Percentiles rank a stretch among this genome's conserved stretches.
Conservation (phyloP, 1,140 invertebrate species). For the Gonatopus flavifemur region DNA sequence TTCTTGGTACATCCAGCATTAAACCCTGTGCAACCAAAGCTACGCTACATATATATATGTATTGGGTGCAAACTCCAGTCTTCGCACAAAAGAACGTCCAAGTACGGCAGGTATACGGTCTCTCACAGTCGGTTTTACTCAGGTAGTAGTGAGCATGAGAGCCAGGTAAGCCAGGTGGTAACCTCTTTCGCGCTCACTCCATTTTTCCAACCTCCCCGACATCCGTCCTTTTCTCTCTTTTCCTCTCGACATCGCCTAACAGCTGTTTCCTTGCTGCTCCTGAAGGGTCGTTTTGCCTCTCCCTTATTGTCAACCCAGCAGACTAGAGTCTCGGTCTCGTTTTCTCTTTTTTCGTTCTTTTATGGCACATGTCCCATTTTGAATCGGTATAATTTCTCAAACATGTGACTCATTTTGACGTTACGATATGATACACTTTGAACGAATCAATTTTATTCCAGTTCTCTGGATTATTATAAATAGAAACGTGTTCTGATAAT, state of each 20-base stretch:
- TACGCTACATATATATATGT: too few species aligned
- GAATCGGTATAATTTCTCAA: slow-evolving; percentile 38
- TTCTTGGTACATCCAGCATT: not conserved
- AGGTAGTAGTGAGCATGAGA: slow-evolving; percentile 47
- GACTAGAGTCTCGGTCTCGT: slow-evolving; percentile 9
- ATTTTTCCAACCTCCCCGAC: slow-evolving; percentile 16
- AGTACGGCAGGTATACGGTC: slow-evolving; percentile 38
- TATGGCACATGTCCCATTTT: slow-evolving; percentile 42
- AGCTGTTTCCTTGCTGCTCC: slow-evolving; percentile 53
- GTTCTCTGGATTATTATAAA: too few species aligned
- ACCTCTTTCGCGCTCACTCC: slow-evolving; percentile 42
- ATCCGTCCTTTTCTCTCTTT: slow-evolving; percentile 24
- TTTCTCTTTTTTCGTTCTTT: slow-evolving; percentile 13
- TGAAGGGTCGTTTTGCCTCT: slow-evolving; percentile 33
- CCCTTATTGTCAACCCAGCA: slow-evolving; percentile 48
- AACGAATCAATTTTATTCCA: too few species aligned
- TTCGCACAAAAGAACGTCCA: slow-evolving; percentile 43
- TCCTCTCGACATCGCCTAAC: slow-evolving; percentile 42
- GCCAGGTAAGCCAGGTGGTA: slow-evolving; percentile 56
- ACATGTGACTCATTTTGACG: slow-evolving; percentile 23
- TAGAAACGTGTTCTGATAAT: too few species aligned
- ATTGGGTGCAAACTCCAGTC: slow-evolving; percentile 21
- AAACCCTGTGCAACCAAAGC: not conserved
- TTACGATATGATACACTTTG: slow-evolving; percentile 1
- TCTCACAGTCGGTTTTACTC: slow-evolving; percentile 49